Conservation (phyloP, 2,888 invertebrate genomes). For the Drosophila leonis region DNA sequence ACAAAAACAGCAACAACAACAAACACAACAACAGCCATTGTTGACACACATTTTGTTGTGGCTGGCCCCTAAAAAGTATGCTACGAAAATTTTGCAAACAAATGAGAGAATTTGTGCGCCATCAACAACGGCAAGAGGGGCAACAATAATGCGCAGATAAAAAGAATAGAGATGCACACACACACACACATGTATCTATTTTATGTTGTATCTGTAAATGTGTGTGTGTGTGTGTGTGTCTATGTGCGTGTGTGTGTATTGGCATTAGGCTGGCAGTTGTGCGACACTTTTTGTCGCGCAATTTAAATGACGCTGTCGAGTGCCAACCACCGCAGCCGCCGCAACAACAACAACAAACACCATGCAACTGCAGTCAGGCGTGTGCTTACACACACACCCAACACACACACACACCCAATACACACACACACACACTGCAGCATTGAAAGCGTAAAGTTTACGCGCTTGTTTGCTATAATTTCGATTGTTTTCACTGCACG, state of each 20-base stretch:
- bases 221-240: conserved; percentile 19
- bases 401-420: conserved; percentile 9
- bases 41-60: conserved; percentile 73
- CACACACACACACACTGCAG: conserved; percentile 21
- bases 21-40: conserved; percentile 47
- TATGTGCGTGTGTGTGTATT: conserved; percentile 24
- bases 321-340: conserved; percentile 43
- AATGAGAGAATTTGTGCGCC: conserved; percentile 75
- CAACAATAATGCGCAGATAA: conserved; percentile 21
- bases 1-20: conserved; percentile 1
- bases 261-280: conserved; percentile 68
- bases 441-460: conserved; percentile 75
- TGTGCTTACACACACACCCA: conserved; percentile 17
- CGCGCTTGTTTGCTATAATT: conserved; percentile 81
- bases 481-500: conserved; percentile 77
- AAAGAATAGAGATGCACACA: conserved; percentile 20
- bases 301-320: conserved; percentile 67
- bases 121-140: conserved; percentile 53
- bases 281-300: conserved; percentile 69
- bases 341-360: conserved; percentile 55
- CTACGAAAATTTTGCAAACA: conserved; percentile 65
- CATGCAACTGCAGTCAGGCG: conserved; percentile 50
- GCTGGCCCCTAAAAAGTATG: conserved; percentile 65
- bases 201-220: conserved; percentile 4
- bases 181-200: conserved; percentile 10